phyloP scores from a whole-genome alignment of 92 coral and sea anemone species.

The Heliopora coerulea region DNA sequence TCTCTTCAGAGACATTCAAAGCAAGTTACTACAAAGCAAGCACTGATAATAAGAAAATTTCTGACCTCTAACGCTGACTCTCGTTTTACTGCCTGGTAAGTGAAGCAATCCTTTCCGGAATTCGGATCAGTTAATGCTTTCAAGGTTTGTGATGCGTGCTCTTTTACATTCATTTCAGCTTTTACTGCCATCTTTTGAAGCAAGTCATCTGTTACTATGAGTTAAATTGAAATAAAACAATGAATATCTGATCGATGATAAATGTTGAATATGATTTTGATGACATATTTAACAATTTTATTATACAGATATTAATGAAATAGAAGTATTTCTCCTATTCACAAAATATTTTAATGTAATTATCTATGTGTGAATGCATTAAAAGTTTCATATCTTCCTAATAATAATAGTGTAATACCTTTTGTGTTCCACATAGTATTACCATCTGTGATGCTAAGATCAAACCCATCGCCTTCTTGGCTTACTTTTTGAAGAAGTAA shows the following conservation, averaged over 20 bases:
- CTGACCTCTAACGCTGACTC: conserved; percentile 57
- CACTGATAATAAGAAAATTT: neutral
- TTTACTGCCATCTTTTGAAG: conserved; percentile 62
- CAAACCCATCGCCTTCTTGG: conserved; percentile 52
- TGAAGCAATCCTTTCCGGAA: conserved; percentile 55
- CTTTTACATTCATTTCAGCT: conserved; percentile 65
- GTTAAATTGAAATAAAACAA: neutral
- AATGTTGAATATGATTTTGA: too few relatives aligned
- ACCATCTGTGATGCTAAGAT: conserved; percentile 67
- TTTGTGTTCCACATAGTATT: conserved; percentile 56
- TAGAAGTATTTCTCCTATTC: too few relatives aligned
- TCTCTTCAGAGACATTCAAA: too few relatives aligned
- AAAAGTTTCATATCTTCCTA: too few relatives aligned
- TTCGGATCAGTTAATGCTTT: conserved; percentile 66
- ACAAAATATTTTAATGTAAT: too few relatives aligned
- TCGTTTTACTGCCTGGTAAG: conserved; percentile 56
- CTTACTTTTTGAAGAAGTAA: conserved; percentile 45
- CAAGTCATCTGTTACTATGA: conserved; percentile 51
- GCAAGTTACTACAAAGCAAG: too few relatives aligned
- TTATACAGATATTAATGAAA: too few relatives aligned
- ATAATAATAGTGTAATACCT: conserved; percentile 50
- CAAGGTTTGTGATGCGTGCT: conserved; percentile 60
- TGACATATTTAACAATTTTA: too few relatives aligned
- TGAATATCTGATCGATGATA: too few relatives aligned
- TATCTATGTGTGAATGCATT: too few relatives aligned